Evolutionary conservation across 2,797 vertebrate genomes (phyloP), one percentile per base, ranked within the genome.

Genomic region (Decapterus maruadsi): DNA sequence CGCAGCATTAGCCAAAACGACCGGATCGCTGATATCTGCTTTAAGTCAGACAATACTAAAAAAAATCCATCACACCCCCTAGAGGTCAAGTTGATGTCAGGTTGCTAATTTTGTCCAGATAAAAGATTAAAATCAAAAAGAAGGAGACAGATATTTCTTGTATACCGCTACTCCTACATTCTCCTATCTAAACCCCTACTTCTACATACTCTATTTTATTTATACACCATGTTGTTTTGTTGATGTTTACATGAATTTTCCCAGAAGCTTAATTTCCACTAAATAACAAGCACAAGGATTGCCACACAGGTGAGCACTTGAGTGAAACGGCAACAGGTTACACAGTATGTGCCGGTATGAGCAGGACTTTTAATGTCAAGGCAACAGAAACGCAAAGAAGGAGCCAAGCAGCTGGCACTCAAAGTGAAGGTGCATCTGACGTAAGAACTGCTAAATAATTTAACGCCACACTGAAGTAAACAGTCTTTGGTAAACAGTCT

Each of bases 401-500:
- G 2, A 8, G 11, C 6, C 17, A 66, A 58, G 73, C 36, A 29
- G 36, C 6, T 26, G 16, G 46, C 38, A 0, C 16, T 63, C 8
- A 45, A 46, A 26, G 12, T 26, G 38, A 73, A 59, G 61, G 51
- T 55, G 16, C 50, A 34, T 71, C 69, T 38, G 74, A 67, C 70
- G 68, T 46, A 48, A 72, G 73, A 77, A 62, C 31, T 11, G 29
- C 22, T 77, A 6, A 80, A 77, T 79, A 70, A 81, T 85, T 78
- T 22, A 82, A 53, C 2, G 1, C 14, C 0, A 14, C 48, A 48
- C 16, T 40, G 43, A 69, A 53, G 70, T 31, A 57, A 62, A 71
- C 43, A 45, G 40, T 56, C 13, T 57, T 58, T 51, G 42, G 68
- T 13, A 65, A 68, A 76, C 38, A 55, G 46, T 58, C 16, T 64